Evolutionary conservation across 2,113 vertebrate genomes (phyloP), one percentile per base, ranked within the genome.

Genomic region (Cisticola juncidis): DNA sequence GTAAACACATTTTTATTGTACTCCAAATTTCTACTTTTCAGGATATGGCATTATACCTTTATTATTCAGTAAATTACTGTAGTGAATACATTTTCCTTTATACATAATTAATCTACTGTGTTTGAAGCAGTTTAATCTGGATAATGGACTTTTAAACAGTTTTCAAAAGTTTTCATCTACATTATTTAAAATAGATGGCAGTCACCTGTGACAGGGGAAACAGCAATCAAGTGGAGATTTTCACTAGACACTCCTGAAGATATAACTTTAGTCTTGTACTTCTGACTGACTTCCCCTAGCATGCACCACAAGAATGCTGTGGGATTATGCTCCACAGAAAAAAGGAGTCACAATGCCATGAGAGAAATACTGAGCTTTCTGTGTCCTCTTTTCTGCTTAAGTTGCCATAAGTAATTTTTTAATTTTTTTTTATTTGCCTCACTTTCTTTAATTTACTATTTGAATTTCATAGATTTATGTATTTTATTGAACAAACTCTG

Each of bases 181-280:
- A 81, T 92, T 94, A 92, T 88, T 96, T 93, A 93, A 81, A 88
- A 84, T 12, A 79, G 14, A n/a, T 21, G 73, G 17, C 50, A 70
- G 31, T 25, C 25, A 84, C 6, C 20, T 61, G n/a, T 23, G 38
- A 11, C 33, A 71, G 5, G 28, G 24, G 36, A 82, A 83, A 81
- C 8, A 12, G 5, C 19, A 74, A 47, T 15, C 21, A 79, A 21
- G 16, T 2, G 2, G 48, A n/a, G 21, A 8, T 58, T 92, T 88
- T 78, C 29, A 50, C 25, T 33, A 53, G 53, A n/a, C 5, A 11
- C 23, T 91, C 18, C 19, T 74, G 62, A 61, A 86, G 23, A 47
- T 45, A 9, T 8, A 51, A 50, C 8, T 71, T 81, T 22, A 38
- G 18, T 69, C 36, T 76, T 66, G 12, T 53, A 29, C 4, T 83